A percentile compares a stretch with the other conserved stretches of the same genome.
phyloP scores from a whole-genome alignment of 2,888 invertebrate genomes.

The Lasioglossum malachurum region DNA sequence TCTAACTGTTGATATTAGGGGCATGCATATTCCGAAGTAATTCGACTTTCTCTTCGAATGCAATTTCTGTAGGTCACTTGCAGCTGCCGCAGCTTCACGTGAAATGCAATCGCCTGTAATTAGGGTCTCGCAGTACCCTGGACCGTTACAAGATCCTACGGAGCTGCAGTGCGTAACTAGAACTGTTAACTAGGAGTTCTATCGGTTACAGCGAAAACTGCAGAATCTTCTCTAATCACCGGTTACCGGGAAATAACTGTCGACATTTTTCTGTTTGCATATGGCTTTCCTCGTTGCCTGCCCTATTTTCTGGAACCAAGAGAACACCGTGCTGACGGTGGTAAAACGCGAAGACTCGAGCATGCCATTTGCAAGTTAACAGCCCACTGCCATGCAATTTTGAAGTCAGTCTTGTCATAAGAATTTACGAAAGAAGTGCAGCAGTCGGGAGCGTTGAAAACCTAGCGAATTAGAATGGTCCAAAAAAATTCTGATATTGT shows the following conservation, averaged over 20 bases:
- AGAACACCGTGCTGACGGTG: background rate
- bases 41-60: constrained; percentile 41
- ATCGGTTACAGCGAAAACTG: background rate
- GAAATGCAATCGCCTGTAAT: constrained; percentile 32
- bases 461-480: too few species aligned
- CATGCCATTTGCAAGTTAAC: background rate
- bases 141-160: background rate
- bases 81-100: background rate
- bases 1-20: background rate
- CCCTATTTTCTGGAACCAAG: background rate
- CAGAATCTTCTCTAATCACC: background rate
- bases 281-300: too few species aligned
- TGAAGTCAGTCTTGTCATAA: background rate
- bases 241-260: background rate
- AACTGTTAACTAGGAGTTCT: constrained; percentile 12
- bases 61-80: constrained; percentile 29
- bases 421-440: background rate
- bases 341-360: background rate
- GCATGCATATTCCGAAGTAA: background rate
- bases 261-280: background rate
- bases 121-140: background rate
- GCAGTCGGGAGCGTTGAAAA: too few species aligned
- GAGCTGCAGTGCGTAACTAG: background rate
- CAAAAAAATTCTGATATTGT: too few species aligned
- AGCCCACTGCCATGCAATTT: background rate